Conservation (phyloP, 2,113 vertebrate genomes). For the Sinocyclocheilus rhinocerous region DNA sequence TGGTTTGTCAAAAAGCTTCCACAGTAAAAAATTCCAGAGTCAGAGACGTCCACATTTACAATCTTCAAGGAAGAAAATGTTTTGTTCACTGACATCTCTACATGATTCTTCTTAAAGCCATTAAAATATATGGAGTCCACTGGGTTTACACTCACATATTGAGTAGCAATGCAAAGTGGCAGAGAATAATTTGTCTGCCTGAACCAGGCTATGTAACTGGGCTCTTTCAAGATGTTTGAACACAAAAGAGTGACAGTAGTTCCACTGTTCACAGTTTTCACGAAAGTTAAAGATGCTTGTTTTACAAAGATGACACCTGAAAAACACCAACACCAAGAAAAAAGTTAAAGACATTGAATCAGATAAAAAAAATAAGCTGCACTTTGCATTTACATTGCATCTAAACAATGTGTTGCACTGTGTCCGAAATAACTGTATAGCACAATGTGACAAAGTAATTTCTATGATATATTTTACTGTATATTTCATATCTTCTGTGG, state of each 20-base stretch:
- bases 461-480: background rate
- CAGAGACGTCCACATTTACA: background rate
- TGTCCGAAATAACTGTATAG: background rate
- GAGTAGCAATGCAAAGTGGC: constrained; percentile 13
- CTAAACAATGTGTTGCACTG: too few relatives aligned
- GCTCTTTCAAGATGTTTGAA: too few relatives aligned
- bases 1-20: constrained; percentile 4
- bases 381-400: background rate
- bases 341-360: background rate
- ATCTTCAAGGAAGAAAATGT: constrained; percentile 3
- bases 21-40: constrained; percentile 29
- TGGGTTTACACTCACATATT: background rate
- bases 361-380: background rate
- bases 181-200: background rate
- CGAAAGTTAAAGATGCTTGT: background rate
- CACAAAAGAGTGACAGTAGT: background rate
- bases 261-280: background rate
- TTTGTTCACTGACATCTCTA: background rate
- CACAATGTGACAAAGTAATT: too few relatives aligned
- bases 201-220: constrained; percentile 2
- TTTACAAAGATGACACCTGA: constrained; percentile 13
- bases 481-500: background rate
- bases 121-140: background rate
- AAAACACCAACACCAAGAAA: too few relatives aligned
- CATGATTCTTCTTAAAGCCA: background rate